These are phyloP conservation scores for Glaucidium brasilianum DNA, from an alignment of 2,113 vertebrate genomes.

Conservation along the genomic window DNA sequence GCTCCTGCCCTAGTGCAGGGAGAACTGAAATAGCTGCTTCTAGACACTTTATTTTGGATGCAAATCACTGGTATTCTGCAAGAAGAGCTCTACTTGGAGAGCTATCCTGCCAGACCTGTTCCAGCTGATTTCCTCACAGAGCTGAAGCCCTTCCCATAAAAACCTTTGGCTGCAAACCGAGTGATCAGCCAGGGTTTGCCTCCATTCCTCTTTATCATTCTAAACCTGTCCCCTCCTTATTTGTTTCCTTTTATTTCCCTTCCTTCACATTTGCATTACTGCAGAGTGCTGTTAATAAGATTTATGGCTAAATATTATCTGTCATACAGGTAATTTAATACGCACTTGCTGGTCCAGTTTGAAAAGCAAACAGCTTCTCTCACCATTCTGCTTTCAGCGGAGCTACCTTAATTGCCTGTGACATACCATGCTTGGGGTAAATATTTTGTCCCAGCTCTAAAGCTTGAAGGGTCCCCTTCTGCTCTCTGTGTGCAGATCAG, in stretches of 20 bases:
- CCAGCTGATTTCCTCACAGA: conserved; percentile 12
- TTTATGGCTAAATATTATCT: neutral
- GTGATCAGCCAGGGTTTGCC: neutral
- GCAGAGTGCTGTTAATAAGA: neutral
- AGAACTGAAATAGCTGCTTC: conserved; percentile 12
- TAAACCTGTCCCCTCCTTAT: neutral
- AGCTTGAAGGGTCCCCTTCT: neutral
- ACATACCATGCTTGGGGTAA: neutral
- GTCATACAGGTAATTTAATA: neutral
- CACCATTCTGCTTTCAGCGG: neutral
- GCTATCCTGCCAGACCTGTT: conserved; percentile 18
- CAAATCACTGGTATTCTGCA: conserved; percentile 1
- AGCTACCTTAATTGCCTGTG: neutral
- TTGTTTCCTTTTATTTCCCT: conserved; percentile 4
- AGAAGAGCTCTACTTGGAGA: conserved; percentile 13
- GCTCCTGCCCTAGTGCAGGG: neutral
- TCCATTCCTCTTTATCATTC: neutral
- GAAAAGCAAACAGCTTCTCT: conserved; percentile 10
- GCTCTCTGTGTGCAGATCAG: accelerated
- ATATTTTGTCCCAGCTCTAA: neutral
- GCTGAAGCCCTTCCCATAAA: conserved; percentile 3
- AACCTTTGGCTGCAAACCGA: neutral
- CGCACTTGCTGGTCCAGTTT: neutral
- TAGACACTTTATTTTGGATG: neutral
- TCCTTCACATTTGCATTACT: neutral